phyloP scores from a whole-genome alignment of 2,797 vertebrate species.

The Agapornis canus region DNA sequence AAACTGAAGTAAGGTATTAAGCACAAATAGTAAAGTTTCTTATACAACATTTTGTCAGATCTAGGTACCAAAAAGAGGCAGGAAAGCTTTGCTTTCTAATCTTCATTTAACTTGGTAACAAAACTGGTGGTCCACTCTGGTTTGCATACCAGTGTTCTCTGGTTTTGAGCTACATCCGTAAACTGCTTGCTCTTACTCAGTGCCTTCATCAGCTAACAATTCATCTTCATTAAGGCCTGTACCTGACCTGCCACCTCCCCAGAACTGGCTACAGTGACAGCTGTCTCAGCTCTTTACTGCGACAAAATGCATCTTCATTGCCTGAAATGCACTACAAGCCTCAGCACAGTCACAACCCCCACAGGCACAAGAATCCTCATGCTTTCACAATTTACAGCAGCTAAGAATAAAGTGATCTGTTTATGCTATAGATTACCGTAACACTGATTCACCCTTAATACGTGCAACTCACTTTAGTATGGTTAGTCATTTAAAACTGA shows the following conservation, averaged over 20 bases:
- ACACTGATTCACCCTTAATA: not conserved
- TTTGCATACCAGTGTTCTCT: not conserved
- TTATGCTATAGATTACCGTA: not conserved
- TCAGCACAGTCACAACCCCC: not conserved
- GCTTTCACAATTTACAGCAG: not conserved
- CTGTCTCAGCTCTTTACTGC: not conserved
- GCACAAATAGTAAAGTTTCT: not conserved
- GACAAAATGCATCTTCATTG: not conserved
- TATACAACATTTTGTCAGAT: not conserved
- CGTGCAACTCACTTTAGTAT: not conserved
- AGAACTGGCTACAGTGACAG: not conserved
- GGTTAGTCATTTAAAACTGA: constrained; percentile 48
- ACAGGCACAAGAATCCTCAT: not conserved
- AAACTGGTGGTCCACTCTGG: not conserved
- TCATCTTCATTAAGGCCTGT: constrained; percentile 18
- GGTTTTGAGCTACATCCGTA: not conserved
- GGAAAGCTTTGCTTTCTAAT: not conserved
- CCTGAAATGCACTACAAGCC: not conserved
- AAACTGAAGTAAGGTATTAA: not conserved
- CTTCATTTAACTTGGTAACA: not conserved
- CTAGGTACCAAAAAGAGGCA: not conserved
- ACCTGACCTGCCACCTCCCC: constrained; percentile 6
- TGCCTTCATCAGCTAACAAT: constrained; percentile 18
- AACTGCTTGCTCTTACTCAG: not conserved
- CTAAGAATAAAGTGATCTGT: not conserved